phyloP scores from a whole-genome alignment of 2,113 vertebrate species.

The Lophius piscatorius region DNA sequence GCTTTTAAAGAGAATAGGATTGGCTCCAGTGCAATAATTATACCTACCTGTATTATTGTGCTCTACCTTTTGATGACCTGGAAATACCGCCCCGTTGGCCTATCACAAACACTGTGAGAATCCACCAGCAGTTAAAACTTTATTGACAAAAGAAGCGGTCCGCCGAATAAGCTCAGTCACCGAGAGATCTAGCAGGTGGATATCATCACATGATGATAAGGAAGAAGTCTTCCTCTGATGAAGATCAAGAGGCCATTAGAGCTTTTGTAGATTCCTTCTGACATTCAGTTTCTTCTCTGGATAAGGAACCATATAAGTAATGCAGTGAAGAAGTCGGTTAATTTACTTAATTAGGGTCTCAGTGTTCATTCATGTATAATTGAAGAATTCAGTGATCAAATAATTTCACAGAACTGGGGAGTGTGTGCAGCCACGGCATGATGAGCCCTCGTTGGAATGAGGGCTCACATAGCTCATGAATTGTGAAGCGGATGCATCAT shows the following conservation, averaged over 20 bases:
- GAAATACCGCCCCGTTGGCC: no score
- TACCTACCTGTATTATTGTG: no score
- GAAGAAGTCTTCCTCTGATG: conserved; percentile 24
- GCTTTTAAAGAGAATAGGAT: background rate
- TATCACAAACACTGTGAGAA: background rate
- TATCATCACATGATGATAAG: conserved; percentile 11
- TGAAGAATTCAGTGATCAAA: conserved; percentile 43
- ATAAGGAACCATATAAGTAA: conserved; percentile 51
- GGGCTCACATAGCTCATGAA: conserved; percentile 43
- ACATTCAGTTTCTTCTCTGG: conserved; percentile 47
- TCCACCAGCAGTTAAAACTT: background rate
- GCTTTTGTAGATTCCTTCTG: conserved; percentile 55
- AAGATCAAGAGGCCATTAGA: conserved; percentile 42
- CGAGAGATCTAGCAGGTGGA: background rate
- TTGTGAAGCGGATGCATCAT: conserved; percentile 27
- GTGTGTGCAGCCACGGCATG: conserved; percentile 1
- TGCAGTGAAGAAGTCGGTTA: conserved; percentile 35
- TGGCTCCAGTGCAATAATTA: conserved; percentile 6
- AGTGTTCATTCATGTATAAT: conserved; percentile 50
- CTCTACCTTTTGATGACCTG: no score
- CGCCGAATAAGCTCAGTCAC: background rate
- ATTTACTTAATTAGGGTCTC: conserved; percentile 55
- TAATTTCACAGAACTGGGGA: conserved; percentile 29
- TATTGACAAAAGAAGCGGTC: background rate
- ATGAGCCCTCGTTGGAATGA: conserved; percentile 21